Evolutionary conservation across 2,797 vertebrate genomes (phyloP).

Genomic region (Notoglanidium macrostoma): DNA sequence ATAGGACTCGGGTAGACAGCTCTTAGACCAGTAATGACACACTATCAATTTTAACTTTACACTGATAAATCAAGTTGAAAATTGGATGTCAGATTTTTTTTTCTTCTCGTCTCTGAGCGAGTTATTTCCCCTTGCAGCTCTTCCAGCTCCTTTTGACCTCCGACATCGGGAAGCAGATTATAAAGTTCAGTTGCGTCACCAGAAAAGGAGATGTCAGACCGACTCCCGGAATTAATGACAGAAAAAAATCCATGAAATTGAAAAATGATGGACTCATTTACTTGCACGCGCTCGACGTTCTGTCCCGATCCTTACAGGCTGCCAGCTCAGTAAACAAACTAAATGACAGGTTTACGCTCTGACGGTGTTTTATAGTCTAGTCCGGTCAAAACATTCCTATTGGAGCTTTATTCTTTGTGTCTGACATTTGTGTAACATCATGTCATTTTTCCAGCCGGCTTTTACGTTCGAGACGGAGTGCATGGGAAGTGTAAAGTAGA

Average conservation of each 20-base stretch:
- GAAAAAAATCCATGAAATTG: conserved; percentile 52
- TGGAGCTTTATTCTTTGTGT: background rate
- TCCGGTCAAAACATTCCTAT: background rate
- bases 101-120: conserved; percentile 77
- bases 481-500: background rate
- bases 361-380: background rate
- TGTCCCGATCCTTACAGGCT: background rate
- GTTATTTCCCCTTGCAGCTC: conserved; percentile 82
- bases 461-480: background rate
- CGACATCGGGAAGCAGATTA: conserved; percentile 22
- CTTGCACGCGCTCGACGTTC: conserved; percentile 22
- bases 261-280: conserved; percentile 50
- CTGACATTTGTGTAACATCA: background rate
- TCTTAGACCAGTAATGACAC: conserved; percentile 90
- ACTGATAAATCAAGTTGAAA: conserved; percentile 99
- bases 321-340: conserved; percentile 28
- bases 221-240: conserved; percentile 73
- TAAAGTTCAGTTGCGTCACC: conserved; percentile 62
- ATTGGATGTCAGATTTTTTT: conserved; percentile 98
- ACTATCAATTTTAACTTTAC: conserved; percentile 98
- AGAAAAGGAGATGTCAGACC: conserved; percentile 82
- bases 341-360: background rate
- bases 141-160: conserved; percentile 53
- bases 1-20: conserved; percentile 92
- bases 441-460: background rate